These are phyloP conservation scores for Lamellibrachia luymesi DNA, from an alignment of 1,140 invertebrate genomes.

Conservation along the genomic window DNA sequence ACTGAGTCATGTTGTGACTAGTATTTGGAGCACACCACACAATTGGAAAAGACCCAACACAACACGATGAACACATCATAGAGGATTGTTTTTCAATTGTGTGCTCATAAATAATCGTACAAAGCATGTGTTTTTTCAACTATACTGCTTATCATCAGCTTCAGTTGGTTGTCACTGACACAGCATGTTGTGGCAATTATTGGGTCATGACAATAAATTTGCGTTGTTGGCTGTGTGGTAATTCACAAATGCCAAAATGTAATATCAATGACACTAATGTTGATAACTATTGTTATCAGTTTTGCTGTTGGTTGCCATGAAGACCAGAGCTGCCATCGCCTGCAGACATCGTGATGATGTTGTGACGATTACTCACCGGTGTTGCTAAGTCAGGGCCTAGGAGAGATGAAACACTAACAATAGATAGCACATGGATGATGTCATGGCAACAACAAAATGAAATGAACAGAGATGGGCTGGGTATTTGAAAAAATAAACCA, in stretches of 20 bases:
- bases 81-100: background rate
- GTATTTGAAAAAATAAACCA: background rate
- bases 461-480: background rate
- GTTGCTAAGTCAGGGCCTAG: background rate
- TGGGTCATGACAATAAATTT: background rate
- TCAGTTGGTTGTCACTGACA: background rate
- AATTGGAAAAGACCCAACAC: background rate
- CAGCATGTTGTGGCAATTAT: background rate
- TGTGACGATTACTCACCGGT: background rate
- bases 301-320: background rate
- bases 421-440: background rate
- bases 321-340: background rate
- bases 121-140: background rate
- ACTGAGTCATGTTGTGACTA: background rate
- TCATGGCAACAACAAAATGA: background rate
- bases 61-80: background rate
- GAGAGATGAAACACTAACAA: background rate
- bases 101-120: background rate
- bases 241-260: too few species aligned
- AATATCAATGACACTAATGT: background rate
- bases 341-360: background rate
- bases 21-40: background rate
- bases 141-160: background rate
- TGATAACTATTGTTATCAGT: background rate
- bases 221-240: background rate